Evolutionary conservation across 2,113 vertebrate species (phyloP).

Genomic region (Amphiprion ocellaris): DNA sequence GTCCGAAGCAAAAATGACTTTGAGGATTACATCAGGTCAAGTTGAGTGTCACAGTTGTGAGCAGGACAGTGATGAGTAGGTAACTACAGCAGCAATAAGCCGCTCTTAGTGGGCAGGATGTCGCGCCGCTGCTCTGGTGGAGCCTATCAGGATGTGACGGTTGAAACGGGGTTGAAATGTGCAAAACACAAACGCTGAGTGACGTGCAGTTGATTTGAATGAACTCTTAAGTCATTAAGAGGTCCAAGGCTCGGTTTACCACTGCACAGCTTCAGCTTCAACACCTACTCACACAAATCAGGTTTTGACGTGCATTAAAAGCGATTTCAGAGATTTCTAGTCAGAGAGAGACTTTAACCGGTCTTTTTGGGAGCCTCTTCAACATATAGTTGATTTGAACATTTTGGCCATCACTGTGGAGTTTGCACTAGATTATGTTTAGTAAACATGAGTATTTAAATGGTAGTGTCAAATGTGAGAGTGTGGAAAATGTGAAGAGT

Average conservation of each 20-base stretch:
- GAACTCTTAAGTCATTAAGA: neutral
- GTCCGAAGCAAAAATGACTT: slow-evolving; percentile 37
- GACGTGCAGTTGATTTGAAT: neutral
- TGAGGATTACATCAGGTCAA: slow-evolving; percentile 49
- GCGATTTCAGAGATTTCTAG: neutral
- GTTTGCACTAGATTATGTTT: neutral
- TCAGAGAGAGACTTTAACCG: neutral
- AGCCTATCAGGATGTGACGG: slow-evolving; percentile 9
- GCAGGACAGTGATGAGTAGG: neutral
- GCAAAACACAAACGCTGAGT: neutral
- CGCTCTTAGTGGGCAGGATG: slow-evolving; percentile 24
- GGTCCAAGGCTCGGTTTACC: too few relatives aligned
- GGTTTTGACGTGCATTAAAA: neutral
- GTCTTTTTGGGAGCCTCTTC: too few relatives aligned
- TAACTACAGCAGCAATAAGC: slow-evolving; percentile 1
- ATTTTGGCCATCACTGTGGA: too few relatives aligned
- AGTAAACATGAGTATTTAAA: neutral
- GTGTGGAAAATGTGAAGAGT: too few relatives aligned
- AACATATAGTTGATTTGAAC: neutral
- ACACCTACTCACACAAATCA: neutral
- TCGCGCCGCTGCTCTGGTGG: slow-evolving; percentile 11
- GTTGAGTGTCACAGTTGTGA: slow-evolving; percentile 8
- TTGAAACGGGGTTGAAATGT: neutral
- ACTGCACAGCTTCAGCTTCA: too few relatives aligned
- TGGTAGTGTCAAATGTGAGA: too few relatives aligned